phyloP scores from a whole-genome alignment of 1,140 invertebrate species.

The Dinoponera quadriceps region DNA sequence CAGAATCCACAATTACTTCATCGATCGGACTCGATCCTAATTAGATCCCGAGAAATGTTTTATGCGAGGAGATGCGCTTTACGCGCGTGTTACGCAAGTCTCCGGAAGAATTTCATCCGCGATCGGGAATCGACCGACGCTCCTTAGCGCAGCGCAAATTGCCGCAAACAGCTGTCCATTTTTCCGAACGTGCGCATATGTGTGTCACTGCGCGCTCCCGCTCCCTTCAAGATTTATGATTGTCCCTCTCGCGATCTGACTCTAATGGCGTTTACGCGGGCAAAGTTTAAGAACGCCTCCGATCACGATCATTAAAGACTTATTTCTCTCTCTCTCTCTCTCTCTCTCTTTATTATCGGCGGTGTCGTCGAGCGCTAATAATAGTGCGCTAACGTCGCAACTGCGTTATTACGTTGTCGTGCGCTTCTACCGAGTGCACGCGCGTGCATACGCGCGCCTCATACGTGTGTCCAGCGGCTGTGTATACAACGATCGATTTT shows the following conservation, averaged over 20 bases:
- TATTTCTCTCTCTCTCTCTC: slow-evolving; percentile 40
- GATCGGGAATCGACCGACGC: slow-evolving; percentile 22
- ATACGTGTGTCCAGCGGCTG: background rate
- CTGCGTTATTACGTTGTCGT: slow-evolving; percentile 29
- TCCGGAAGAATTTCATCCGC: slow-evolving; percentile 1
- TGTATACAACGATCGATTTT: slow-evolving; percentile 38
- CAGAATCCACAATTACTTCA: no score
- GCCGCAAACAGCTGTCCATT: background rate
- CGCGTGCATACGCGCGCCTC: background rate
- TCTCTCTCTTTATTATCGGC: no score
- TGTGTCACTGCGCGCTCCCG: slow-evolving; percentile 1
- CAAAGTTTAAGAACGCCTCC: slow-evolving; percentile 43
- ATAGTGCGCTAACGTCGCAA: slow-evolving; percentile 46
- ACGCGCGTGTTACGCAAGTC: background rate
- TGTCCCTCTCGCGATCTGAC: slow-evolving; percentile 42
- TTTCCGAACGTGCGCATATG: background rate
- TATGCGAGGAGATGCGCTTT: no score
- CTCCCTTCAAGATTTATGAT: slow-evolving; percentile 45
- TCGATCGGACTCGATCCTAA: no score
- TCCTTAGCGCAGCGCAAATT: slow-evolving; percentile 11
- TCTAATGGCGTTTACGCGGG: slow-evolving; percentile 33
- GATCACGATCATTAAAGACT: slow-evolving; percentile 54
- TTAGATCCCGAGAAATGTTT: no score
- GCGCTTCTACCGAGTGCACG: background rate
- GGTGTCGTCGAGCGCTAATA: slow-evolving; percentile 24